Conservation (phyloP, 35 echinoderm and acorn worm species). For the Diadema setosum region DNA sequence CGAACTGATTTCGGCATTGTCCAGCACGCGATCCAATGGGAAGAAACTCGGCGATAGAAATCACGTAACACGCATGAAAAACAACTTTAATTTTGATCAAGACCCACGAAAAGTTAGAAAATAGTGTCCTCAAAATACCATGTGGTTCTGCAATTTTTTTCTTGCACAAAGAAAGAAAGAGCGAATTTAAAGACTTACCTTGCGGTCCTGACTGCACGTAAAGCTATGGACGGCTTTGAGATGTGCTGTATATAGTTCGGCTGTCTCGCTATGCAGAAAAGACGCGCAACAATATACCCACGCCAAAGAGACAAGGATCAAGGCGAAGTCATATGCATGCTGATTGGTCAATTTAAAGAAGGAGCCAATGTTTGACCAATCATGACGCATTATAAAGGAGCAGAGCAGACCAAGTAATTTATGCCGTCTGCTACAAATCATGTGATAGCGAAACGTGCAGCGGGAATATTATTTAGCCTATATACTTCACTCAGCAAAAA, state of each 20-base stretch:
- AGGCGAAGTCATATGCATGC: slow-evolving; percentile 21
- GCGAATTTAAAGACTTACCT: slow-evolving; percentile 22
- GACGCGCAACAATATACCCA: slow-evolving; percentile 59
- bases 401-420: slow-evolving; percentile 9
- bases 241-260: slow-evolving; percentile 8
- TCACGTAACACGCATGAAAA: too few relatives aligned
- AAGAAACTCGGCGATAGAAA: too few relatives aligned
- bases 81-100: too few relatives aligned
- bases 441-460: slow-evolving; percentile 11
- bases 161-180: neutral
- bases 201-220: neutral
- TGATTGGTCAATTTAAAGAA: slow-evolving; percentile 77
- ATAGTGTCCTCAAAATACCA: neutral
- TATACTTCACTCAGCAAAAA: too few relatives aligned
- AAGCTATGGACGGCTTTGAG: neutral
- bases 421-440: slow-evolving; percentile 24
- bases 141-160: neutral
- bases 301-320: slow-evolving; percentile 48
- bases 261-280: too few relatives aligned
- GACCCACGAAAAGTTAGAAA: neutral
- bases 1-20: neutral
- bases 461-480: slow-evolving; percentile 1
- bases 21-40: neutral
- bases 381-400: slow-evolving; percentile 6
- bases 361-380: slow-evolving; percentile 84